A percentile compares a stretch with the other conserved stretches of the same genome.
phyloP scores from a whole-genome alignment of 2,888 invertebrate genomes.

The Pyrochroa serraticornis region DNA sequence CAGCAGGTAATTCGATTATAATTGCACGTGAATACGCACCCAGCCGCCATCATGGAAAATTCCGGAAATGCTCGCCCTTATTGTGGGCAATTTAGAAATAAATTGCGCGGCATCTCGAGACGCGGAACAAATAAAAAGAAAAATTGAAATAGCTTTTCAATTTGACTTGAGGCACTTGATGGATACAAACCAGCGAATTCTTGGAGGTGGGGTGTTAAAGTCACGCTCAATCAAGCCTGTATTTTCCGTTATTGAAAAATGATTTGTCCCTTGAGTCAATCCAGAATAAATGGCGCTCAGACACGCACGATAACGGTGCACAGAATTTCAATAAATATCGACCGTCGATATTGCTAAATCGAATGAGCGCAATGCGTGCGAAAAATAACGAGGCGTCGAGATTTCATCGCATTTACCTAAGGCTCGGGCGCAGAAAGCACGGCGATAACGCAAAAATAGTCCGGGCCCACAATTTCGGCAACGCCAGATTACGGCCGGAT shows the following conservation, averaged over 20 bases:
- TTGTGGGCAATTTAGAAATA: constrained; percentile 20
- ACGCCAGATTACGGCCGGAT: too few species aligned
- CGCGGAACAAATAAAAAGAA: constrained; percentile 17
- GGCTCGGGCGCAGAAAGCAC: too few species aligned
- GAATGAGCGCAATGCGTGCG: constrained; percentile 1
- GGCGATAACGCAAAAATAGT: too few species aligned
- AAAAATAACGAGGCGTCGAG: constrained; percentile 19
- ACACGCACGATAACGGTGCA: constrained; percentile 39
- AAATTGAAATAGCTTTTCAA: constrained; percentile 29
- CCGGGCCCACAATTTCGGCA: too few species aligned
- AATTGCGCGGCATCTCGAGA: constrained; percentile 9
- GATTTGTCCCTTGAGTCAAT: constrained; percentile 47
- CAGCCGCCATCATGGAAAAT: not conserved
- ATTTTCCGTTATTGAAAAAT: constrained; percentile 48
- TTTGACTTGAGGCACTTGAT: constrained; percentile 30
- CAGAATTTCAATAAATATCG: constrained; percentile 34
- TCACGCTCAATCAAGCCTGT: constrained; percentile 44
- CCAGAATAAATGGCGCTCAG: constrained; percentile 43
- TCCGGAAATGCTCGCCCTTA: too few species aligned
- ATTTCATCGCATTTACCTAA: constrained; percentile 7
- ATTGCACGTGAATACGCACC: constrained; percentile 13
- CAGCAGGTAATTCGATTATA: constrained; percentile 6
- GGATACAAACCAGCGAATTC: constrained; percentile 29
- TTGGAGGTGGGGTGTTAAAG: constrained; percentile 30
- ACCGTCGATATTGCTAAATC: constrained; percentile 24